Evolutionary conservation across 2,113 vertebrate species (phyloP).

Genomic region (Chrysochloris asiatica): DNA sequence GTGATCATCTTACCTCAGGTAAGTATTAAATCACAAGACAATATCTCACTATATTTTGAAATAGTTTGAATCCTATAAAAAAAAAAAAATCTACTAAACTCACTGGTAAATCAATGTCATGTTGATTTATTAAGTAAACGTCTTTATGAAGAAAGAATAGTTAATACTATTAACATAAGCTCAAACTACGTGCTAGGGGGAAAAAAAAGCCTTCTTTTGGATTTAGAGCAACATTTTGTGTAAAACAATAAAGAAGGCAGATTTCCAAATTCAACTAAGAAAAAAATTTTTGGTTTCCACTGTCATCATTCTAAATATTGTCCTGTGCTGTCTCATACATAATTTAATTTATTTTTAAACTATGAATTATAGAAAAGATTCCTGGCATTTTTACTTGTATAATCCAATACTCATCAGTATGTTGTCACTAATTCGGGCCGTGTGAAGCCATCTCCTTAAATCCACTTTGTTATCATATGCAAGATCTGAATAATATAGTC

Average conservation of each 20-base stretch:
- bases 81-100: too few species aligned
- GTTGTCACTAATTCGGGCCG: slow-evolving; percentile 64
- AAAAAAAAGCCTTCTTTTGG: not conserved
- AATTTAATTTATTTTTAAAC: slow-evolving; percentile 53
- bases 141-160: too few species aligned
- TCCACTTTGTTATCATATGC: slow-evolving; percentile 63
- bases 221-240: slow-evolving; percentile 17
- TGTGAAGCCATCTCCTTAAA: slow-evolving; percentile 63
- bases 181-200: not conserved
- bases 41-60: not conserved
- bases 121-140: slow-evolving; percentile 12
- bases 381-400: not conserved
- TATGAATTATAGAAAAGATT: slow-evolving; percentile 54
- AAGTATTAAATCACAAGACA: not conserved
- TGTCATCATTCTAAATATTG: slow-evolving; percentile 30
- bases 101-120: not conserved
- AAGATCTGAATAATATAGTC: slow-evolving; percentile 61
- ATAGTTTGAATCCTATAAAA: too few species aligned
- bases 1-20: not conserved
- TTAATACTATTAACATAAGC: not conserved
- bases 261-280: not conserved
- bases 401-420: slow-evolving; percentile 52
- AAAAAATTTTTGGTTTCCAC: not conserved
- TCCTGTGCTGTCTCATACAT: not conserved
- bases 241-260: not conserved